These are phyloP conservation scores for Verasper variegatus DNA, from an alignment of 2,113 vertebrate genomes.

Conservation along the genomic window DNA sequence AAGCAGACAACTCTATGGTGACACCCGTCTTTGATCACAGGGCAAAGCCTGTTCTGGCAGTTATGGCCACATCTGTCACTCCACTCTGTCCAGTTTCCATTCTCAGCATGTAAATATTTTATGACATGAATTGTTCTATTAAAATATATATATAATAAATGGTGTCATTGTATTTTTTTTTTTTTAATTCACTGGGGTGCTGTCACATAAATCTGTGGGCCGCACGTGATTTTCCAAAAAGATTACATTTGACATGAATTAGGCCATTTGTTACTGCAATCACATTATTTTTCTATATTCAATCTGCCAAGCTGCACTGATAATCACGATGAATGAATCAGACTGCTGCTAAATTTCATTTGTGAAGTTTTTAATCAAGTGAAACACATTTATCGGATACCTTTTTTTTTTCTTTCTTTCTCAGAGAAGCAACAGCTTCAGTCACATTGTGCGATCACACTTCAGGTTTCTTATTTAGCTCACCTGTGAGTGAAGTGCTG, in stretches of 20 bases:
- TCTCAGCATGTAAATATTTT: slow-evolving; percentile 79
- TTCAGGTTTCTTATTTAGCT: slow-evolving; percentile 7
- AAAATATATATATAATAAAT: slow-evolving; percentile 70
- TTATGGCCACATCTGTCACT: slow-evolving; percentile 69
- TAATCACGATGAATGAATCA: slow-evolving; percentile 40
- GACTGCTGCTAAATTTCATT: slow-evolving; percentile 17
- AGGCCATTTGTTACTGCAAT: slow-evolving; percentile 50
- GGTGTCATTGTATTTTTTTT: slow-evolving; percentile 32
- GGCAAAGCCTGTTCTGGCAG: slow-evolving; percentile 60
- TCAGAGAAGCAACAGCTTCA: not conserved
- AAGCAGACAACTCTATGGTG: slow-evolving; percentile 53
- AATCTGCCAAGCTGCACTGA: slow-evolving; percentile 22
- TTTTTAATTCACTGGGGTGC: slow-evolving; percentile 29
- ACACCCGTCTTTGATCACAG: slow-evolving; percentile 63
- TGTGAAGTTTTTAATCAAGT: slow-evolving; percentile 29
- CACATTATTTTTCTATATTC: slow-evolving; percentile 30
- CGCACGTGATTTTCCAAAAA: slow-evolving; percentile 31
- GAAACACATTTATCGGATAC: not conserved
- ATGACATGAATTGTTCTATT: slow-evolving; percentile 74
- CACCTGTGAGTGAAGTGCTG: not conserved
- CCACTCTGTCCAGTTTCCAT: slow-evolving; percentile 51
- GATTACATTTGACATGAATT: slow-evolving; percentile 59
- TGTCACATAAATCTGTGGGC: slow-evolving; percentile 32
- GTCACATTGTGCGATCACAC: slow-evolving; percentile 33
- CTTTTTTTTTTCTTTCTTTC: not conserved